These are phyloP conservation scores for Alethe diademata DNA, from an alignment of 2,113 vertebrate species.

Conservation along the genomic window DNA sequence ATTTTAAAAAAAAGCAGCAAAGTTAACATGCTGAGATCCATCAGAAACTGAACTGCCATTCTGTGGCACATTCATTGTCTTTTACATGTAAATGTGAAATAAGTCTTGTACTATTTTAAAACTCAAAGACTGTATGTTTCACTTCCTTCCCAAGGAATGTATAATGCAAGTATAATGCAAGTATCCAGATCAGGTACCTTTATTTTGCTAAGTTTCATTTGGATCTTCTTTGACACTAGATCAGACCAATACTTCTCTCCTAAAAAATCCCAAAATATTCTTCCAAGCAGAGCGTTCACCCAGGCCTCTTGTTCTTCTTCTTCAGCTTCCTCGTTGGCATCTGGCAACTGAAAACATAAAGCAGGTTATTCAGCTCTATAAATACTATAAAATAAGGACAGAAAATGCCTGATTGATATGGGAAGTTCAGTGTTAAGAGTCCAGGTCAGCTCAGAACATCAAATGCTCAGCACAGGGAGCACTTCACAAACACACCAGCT, in stretches of 20 bases:
- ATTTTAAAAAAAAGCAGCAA: background rate
- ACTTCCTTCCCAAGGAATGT: background rate
- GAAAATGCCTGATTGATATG: background rate
- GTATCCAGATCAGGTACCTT: slow-evolving; percentile 75
- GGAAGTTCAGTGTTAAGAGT: background rate
- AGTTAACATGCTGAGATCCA: background rate
- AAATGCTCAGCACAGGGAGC: background rate
- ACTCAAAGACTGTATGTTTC: background rate
- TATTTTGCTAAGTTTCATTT: slow-evolving; percentile 99
- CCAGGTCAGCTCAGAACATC: background rate
- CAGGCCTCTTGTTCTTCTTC: slow-evolving; percentile 87
- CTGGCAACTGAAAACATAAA: slow-evolving; percentile 76
- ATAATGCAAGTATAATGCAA: background rate
- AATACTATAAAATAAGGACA: background rate
- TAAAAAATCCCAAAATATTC: slow-evolving; percentile 98
- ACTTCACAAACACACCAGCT: background rate
- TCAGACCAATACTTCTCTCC: slow-evolving; percentile 97
- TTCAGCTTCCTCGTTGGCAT: slow-evolving; percentile 55
- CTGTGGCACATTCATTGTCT: background rate
- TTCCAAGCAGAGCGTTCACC: slow-evolving; percentile 93
- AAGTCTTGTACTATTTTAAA: background rate
- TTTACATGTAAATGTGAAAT: background rate
- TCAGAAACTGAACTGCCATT: background rate
- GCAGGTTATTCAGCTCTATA: background rate
- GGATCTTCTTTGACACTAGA: slow-evolving; percentile 97